phyloP scores from a whole-genome alignment of 2,797 vertebrate genomes.

The Acipenser ruthenus region DNA sequence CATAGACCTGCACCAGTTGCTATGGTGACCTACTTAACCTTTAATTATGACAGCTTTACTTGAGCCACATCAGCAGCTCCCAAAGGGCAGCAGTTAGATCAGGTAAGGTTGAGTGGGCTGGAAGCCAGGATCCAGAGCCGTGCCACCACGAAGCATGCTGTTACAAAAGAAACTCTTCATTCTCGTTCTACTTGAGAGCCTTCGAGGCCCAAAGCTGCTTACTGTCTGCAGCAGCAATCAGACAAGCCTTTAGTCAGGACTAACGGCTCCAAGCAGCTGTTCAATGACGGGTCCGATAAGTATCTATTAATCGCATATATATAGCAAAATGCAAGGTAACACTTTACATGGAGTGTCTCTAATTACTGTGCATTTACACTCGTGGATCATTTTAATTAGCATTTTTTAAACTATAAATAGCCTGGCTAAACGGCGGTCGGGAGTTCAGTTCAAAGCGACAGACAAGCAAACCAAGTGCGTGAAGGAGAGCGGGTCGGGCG shows the following conservation, averaged over 20 bases:
- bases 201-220: conserved; percentile 1
- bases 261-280: neutral
- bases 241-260: neutral
- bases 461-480: no score
- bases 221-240: neutral
- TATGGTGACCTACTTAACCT: conserved; percentile 10
- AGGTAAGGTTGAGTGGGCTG: conserved; percentile 2
- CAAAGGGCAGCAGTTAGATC: conserved; percentile 3
- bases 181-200: conserved; percentile 4
- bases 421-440: no score
- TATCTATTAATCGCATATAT: neutral
- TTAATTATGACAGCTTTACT: conserved; percentile 1
- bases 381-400: no score
- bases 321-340: no score
- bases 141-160: neutral
- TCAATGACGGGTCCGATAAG: neutral
- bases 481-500: no score
- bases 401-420: no score
- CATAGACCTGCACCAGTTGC: conserved; percentile 2
- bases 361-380: no score
- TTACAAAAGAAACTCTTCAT: conserved; percentile 8
- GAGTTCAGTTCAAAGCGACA: no score
- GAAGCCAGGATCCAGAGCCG: conserved; percentile 2
- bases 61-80: neutral
- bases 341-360: no score